Percentiles rank a stretch among this genome's conserved stretches.
Evolutionary conservation across 2,888 invertebrate genomes (phyloP).

Genomic region (Melieria crassipennis): DNA sequence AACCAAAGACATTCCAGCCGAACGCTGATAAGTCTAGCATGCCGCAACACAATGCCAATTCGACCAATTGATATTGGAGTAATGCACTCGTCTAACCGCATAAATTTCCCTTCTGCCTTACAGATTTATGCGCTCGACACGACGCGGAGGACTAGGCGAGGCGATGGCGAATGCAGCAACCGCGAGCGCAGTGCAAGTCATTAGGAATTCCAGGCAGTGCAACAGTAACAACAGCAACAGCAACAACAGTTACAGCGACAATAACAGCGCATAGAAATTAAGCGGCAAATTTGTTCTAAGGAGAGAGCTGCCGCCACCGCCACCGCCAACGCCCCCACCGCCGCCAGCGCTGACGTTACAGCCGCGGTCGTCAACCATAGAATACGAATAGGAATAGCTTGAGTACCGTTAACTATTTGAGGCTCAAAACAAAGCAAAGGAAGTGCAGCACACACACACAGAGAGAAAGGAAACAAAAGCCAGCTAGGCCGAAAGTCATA

Average conservation of each 20-base stretch:
- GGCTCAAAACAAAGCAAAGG: slow-evolving; percentile 8
- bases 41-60: background rate
- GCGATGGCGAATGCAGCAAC: slow-evolving; percentile 20
- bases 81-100: slow-evolving; percentile 26
- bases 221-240: background rate
- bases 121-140: slow-evolving; percentile 29
- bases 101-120: slow-evolving; percentile 31
- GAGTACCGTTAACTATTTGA: slow-evolving; percentile 23
- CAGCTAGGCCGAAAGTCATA: slow-evolving; percentile 9
- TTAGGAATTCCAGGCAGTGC: slow-evolving; percentile 39
- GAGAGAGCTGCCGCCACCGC: too few species aligned
- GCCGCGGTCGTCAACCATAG: too few species aligned
- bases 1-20: slow-evolving; percentile 18
- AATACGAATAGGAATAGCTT: slow-evolving; percentile 20
- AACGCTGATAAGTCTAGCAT: slow-evolving; percentile 18
- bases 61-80: slow-evolving; percentile 26
- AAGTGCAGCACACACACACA: slow-evolving; percentile 10
- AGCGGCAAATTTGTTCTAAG: too few species aligned
- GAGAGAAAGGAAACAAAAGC: background rate
- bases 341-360: too few species aligned
- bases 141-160: too few species aligned
- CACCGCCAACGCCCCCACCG: too few species aligned
- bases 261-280: background rate
- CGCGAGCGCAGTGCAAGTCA: background rate
- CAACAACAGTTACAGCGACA: too few species aligned